A percentile compares a stretch with the other conserved stretches of the same genome.
Evolutionary conservation across 2,888 invertebrate species (phyloP).

Genomic region (Lycaena phlaeas): DNA sequence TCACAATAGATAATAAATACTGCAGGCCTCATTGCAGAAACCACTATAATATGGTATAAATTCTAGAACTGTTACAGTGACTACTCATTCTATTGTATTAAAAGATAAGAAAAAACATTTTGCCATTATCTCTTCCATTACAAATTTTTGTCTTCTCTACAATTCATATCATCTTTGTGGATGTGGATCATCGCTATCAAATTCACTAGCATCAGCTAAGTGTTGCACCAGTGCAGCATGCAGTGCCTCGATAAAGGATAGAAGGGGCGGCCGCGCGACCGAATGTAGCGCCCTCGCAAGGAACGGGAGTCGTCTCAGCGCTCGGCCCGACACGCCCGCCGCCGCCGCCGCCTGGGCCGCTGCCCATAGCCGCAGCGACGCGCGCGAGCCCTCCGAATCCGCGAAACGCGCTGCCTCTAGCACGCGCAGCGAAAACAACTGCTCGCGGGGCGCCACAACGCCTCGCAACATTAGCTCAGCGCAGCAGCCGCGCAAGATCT

Average conservation of each 20-base stretch:
- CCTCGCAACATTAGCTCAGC: conserved; percentile 85
- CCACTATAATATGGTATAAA: no score
- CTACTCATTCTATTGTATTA: no score
- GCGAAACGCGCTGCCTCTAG: conserved; percentile 42
- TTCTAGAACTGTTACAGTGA: no score
- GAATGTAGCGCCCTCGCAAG: conserved; percentile 80
- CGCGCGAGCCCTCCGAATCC: conserved; percentile 32
- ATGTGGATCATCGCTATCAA: conserved; percentile 11
- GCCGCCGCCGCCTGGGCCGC: conserved; percentile 33
- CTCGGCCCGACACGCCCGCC: conserved; percentile 84
- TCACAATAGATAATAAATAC: no score
- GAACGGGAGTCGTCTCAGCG: conserved; percentile 90
- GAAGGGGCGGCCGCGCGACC: conserved; percentile 17
- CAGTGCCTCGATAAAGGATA: conserved; percentile 32
- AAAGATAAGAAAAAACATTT: no score
- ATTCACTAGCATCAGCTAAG: conserved; percentile 31
- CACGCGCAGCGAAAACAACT: conserved; percentile 38
- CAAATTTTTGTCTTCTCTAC: no score
- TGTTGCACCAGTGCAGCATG: conserved; percentile 32
- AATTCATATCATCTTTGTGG: neutral
- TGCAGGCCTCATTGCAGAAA: no score
- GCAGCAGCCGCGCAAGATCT: conserved; percentile 87
- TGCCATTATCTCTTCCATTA: no score
- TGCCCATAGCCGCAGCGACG: conserved; percentile 36
- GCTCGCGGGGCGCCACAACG: conserved; percentile 39